Conservation (phyloP, 2,888 invertebrate species). For the Brachypterus glaber region DNA sequence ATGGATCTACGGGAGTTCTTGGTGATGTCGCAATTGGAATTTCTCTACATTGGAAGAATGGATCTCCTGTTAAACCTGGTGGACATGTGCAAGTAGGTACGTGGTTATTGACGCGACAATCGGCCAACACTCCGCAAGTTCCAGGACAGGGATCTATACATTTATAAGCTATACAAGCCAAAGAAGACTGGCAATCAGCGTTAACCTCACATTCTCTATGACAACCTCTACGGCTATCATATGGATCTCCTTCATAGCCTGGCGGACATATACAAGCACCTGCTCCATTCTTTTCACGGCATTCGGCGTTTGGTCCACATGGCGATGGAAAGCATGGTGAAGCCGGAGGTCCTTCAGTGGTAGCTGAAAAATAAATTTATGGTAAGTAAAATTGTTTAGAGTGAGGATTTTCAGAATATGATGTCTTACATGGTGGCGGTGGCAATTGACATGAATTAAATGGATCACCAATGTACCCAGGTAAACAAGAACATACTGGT, state of each 20-base stretch:
- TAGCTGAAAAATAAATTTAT: slow-evolving; percentile 39
- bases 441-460: slow-evolving; percentile 44
- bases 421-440: slow-evolving; percentile 35
- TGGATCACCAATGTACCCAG: slow-evolving; percentile 76
- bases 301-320: slow-evolving; percentile 78
- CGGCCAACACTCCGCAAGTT: slow-evolving; percentile 71
- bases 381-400: background rate
- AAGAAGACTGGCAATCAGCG: slow-evolving; percentile 59
- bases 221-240: slow-evolving; percentile 57
- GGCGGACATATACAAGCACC: slow-evolving; percentile 76
- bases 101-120: slow-evolving; percentile 69
- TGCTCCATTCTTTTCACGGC: slow-evolving; percentile 70
- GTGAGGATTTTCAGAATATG: no score
- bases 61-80: slow-evolving; percentile 68
- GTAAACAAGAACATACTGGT: slow-evolving; percentile 70
- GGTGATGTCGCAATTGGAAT: slow-evolving; percentile 42
- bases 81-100: slow-evolving; percentile 71
- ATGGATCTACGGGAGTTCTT: slow-evolving; percentile 53
- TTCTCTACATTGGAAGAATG: slow-evolving; percentile 66
- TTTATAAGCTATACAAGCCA: slow-evolving; percentile 72
- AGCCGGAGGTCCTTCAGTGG: slow-evolving; percentile 53
- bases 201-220: slow-evolving; percentile 71
- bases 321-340: slow-evolving; percentile 76
- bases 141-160: slow-evolving; percentile 79
- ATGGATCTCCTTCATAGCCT: slow-evolving; percentile 75